Evolutionary conservation across 2,113 vertebrate species (phyloP).

Genomic region (Porphyrio hochstetteri): DNA sequence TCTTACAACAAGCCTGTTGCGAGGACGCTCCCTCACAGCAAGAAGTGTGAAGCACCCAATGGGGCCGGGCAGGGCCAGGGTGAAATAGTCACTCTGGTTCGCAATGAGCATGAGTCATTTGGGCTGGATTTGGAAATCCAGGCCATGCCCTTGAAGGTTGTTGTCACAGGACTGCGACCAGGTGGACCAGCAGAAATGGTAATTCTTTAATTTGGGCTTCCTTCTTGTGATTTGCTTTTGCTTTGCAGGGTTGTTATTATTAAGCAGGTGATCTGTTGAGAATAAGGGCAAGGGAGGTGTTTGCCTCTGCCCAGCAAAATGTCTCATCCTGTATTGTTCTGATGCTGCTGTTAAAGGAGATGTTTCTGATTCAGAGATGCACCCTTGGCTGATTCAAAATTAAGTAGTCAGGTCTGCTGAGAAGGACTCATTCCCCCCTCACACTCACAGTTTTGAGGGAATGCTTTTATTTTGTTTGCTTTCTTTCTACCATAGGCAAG

Average conservation of each 20-base stretch:
- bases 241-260: neutral
- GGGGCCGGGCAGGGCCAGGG: slow-evolving; percentile 32
- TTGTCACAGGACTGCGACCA: slow-evolving; percentile 77
- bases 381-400: neutral
- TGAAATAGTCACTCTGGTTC: slow-evolving; percentile 72
- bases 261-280: neutral
- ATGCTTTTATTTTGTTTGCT: neutral
- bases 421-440: neutral
- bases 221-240: neutral
- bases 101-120: slow-evolving; percentile 75
- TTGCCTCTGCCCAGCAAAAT: neutral
- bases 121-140: slow-evolving; percentile 84
- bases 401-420: neutral
- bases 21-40: slow-evolving; percentile 69
- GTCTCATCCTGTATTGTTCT: neutral
- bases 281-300: neutral
- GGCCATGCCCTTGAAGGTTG: slow-evolving; percentile 77
- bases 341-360: neutral
- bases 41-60: slow-evolving; percentile 67
- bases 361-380: neutral
- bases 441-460: neutral
- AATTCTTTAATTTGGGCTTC: neutral
- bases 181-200: slow-evolving; percentile 84
- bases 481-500: neutral
- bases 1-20: slow-evolving; percentile 48